phyloP scores from a whole-genome alignment of 2,797 vertebrate genomes.

The Myioborus miniatus region DNA sequence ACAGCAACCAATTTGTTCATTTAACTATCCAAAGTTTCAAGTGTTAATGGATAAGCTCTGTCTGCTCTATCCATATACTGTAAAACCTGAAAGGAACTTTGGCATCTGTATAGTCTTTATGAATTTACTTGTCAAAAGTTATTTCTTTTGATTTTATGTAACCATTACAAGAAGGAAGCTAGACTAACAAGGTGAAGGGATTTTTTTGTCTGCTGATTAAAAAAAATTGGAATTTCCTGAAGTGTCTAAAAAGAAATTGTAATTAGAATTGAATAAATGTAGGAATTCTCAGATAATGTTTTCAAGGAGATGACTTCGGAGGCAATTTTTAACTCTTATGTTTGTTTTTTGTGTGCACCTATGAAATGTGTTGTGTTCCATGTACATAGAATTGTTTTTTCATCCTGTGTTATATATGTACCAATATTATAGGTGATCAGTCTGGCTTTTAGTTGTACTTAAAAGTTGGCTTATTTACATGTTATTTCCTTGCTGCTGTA shows the following conservation, averaged over 20 bases:
- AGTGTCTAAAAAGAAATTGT: neutral
- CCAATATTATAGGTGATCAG: neutral
- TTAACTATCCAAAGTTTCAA: neutral
- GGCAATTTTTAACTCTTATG: neutral
- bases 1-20: neutral
- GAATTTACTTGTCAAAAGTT: rapidly evolving
- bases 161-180: neutral
- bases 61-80: neutral
- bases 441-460: neutral
- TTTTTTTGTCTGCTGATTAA: neutral
- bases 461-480: neutral
- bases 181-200: neutral
- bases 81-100: neutral
- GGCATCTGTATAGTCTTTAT: neutral
- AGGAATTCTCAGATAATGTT: neutral
- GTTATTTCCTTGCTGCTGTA: neutral
- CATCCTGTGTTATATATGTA: neutral
- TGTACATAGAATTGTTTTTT: neutral
- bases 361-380: neutral
- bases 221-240: neutral
- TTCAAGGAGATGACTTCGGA: neutral
- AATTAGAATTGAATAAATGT: neutral
- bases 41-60: neutral
- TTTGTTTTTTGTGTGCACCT: neutral
- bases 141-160: neutral